These are phyloP conservation scores for Aurelia sp. DNA, from an alignment of 30 jellyfish, hydroid and myxozoan genomes.

Conservation along the genomic window DNA sequence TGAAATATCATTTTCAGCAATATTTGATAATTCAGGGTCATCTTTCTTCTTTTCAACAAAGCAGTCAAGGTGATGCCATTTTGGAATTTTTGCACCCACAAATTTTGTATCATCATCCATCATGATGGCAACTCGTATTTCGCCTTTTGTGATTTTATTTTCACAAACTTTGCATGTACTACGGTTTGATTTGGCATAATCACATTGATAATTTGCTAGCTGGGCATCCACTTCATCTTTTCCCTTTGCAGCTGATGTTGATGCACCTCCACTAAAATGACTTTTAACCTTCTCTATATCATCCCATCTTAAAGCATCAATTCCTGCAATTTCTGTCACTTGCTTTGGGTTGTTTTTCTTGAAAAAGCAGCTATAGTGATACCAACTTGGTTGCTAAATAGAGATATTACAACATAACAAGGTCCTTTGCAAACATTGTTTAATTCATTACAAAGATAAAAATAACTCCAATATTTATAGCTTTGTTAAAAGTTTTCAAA, in stretches of 20 bases:
- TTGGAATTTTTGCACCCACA: constrained; percentile 71
- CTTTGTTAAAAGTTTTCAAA: no score
- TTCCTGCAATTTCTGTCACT: constrained; percentile 59
- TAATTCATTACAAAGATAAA: no score
- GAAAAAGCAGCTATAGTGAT: constrained; percentile 81
- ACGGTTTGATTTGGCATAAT: constrained; percentile 90
- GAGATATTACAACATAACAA: no score
- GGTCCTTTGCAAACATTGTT: no score
- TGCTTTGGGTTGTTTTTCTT: constrained; percentile 48
- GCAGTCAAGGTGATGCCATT: constrained; percentile 93
- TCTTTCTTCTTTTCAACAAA: constrained; percentile 63
- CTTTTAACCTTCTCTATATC: constrained; percentile 75
- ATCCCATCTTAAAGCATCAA: constrained; percentile 89
- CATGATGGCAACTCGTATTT: constrained; percentile 72
- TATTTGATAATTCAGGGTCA: constrained; percentile 38
- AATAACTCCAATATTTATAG: no score
- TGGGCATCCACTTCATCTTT: constrained; percentile 46
- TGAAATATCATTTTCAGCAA: constrained; percentile 47
- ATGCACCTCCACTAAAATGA: constrained; percentile 31
- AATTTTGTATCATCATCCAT: constrained; percentile 69
- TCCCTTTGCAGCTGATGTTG: constrained; percentile 3
- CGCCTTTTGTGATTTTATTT: constrained; percentile 70
- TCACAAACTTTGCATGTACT: constrained; percentile 90
- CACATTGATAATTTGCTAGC: constrained; percentile 44
- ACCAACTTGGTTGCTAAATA: constrained; percentile 88